Evolutionary conservation across 2,797 vertebrate genomes (phyloP), one percentile per base, ranked within the genome.

Genomic region (Geotrypetes seraphini): DNA sequence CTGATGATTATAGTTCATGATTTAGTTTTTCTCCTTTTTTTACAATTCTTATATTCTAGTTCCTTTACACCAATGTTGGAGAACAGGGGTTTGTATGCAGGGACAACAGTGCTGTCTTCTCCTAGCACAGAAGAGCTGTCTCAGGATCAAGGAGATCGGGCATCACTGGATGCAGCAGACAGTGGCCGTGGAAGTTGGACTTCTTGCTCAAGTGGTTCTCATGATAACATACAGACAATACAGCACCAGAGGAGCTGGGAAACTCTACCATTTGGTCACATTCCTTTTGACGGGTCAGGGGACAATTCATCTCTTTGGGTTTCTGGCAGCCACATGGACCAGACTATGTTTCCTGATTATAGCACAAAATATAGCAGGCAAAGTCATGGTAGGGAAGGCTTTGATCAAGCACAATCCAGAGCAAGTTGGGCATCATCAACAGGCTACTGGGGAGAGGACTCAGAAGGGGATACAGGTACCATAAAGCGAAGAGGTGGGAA

Each of bases 101-200:
- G 87, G 50, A 84, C 88, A 3, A 89, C 88, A 1, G 90, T 96
- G 3, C 83, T 95, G 15, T 96, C 93, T 50, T 97, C 96, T 4
- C 92, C 96, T 32, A 96, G 92, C 60, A 86, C 91, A 6, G 93
- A 99, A 64, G 94, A 99, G 50, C 82, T 97, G 39, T 94, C 90
- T 32, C 94, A 97, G 59, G 94, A 97, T 68, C 92, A 96, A 59
- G 93, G 94, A 7, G 95, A 99, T 36, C 85, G 96, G 0, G 89
- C 94, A 3, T 99, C 96, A 0, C 83, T 99, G 0, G 96, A 96
- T 7, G 94, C 96, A 2, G 94, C 94, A 1, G 96, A 99, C 79
- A 98, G 95, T 2, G 96, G 96, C 30, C 90, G 95, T 1, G 95
- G 96, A 32, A 98, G 95, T 79, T 99, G 96, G 96, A 99, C 96